phyloP scores from a whole-genome alignment of 1,140 invertebrate species.

The Pogonomyrmex barbatus region DNA sequence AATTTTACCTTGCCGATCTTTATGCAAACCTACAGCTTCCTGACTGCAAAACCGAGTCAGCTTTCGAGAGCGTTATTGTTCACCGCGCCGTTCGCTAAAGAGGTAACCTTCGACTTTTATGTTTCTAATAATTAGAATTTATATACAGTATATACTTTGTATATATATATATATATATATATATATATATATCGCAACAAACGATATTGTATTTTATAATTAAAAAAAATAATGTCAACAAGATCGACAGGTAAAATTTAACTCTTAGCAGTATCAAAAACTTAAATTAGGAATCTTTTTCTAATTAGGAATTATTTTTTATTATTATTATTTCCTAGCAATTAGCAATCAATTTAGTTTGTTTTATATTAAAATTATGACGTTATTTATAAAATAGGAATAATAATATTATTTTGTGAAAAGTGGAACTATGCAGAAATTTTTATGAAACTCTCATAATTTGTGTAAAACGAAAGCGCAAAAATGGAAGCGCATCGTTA shows the following conservation, averaged over 20 bases:
- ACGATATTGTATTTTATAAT: background rate
- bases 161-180: background rate
- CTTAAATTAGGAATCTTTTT: background rate
- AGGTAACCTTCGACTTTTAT: conserved; percentile 84
- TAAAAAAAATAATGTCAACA: background rate
- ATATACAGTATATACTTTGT: background rate
- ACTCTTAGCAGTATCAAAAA: background rate
- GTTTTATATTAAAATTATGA: background rate
- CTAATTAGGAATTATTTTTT: too few relatives aligned
- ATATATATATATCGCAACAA: background rate
- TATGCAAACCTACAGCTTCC: conserved; percentile 92
- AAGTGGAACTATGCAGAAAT: conserved; percentile 41
- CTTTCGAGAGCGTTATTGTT: conserved; percentile 93
- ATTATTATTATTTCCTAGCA: too few relatives aligned
- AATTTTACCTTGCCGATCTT: conserved; percentile 94
- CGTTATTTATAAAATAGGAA: background rate
- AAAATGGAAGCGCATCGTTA: background rate
- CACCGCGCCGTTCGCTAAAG: conserved; percentile 92
- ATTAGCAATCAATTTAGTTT: too few relatives aligned
- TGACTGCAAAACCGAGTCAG: conserved; percentile 91
- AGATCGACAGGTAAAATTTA: background rate
- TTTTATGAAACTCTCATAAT: background rate
- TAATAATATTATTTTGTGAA: conserved; percentile 18
- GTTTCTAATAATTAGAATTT: background rate
- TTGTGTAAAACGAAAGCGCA: background rate